Conservation (phyloP, 2,113 vertebrate genomes). For the Myocastor coypus region DNA sequence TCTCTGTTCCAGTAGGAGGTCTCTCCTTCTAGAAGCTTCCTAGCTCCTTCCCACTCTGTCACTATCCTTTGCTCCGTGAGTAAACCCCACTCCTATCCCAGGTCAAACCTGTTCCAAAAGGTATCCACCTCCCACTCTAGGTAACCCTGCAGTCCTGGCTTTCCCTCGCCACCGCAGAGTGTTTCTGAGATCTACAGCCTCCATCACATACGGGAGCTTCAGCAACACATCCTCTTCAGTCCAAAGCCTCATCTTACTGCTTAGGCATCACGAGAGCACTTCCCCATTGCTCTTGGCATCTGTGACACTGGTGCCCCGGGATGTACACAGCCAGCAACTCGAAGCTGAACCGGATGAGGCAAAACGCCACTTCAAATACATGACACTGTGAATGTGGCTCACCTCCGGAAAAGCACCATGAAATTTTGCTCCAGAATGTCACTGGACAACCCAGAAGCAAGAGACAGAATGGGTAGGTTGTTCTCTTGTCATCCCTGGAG, state of each 20-base stretch:
- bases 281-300: fast-evolving
- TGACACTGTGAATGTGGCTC: background rate
- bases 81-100: background rate
- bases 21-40: background rate
- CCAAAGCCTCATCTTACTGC: background rate
- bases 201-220: fast-evolving
- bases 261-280: background rate
- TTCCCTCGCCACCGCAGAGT: fast-evolving
- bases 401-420: background rate
- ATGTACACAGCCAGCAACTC: fast-evolving
- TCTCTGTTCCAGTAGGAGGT: background rate
- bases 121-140: background rate
- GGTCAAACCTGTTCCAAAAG: background rate
- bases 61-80: background rate
- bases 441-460: background rate
- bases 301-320: fast-evolving
- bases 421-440: background rate
- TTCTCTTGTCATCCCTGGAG: background rate
- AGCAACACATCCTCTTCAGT: background rate
- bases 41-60: background rate
- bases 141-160: fast-evolving
- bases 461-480: background rate
- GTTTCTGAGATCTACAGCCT: background rate
- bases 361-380: background rate
- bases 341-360: background rate